Evolutionary conservation across 2,888 invertebrate genomes (phyloP).

Genomic region (Cerastis leucographa): DNA sequence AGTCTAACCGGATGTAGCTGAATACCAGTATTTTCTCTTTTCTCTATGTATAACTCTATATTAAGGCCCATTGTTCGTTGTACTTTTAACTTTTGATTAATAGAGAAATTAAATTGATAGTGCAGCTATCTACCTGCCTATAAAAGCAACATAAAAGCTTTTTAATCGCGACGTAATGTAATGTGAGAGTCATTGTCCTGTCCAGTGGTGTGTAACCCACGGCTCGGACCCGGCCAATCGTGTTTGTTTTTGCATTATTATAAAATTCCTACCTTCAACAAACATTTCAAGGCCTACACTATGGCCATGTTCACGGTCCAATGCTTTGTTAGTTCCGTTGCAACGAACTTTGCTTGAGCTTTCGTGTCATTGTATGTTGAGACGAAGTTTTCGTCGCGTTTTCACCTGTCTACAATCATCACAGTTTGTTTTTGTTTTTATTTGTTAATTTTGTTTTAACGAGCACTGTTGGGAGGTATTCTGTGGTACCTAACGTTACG

Average conservation of each 20-base stretch:
- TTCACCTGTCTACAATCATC: conserved; percentile 10
- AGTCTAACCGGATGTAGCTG: no score
- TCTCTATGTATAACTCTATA: neutral
- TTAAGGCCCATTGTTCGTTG: neutral
- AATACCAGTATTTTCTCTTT: no score
- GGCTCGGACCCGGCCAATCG: conserved; percentile 80
- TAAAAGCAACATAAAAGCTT: conserved; percentile 48
- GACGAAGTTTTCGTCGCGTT: neutral
- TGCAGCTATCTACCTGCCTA: conserved; percentile 6
- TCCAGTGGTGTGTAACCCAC: conserved; percentile 81
- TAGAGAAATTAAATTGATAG: conserved; percentile 9
- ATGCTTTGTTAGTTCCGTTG: conserved; percentile 54
- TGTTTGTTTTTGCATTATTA: conserved; percentile 88
- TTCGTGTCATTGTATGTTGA: conserved; percentile 29
- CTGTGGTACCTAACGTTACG: conserved; percentile 11
- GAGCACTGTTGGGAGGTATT: conserved; percentile 1
- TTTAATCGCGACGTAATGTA: conserved; percentile 61
- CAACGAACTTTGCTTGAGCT: conserved; percentile 13
- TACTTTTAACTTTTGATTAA: neutral
- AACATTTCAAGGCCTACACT: conserved; percentile 50
- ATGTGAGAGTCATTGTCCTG: conserved; percentile 84
- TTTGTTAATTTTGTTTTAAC: conserved; percentile 22
- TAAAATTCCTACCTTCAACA: conserved; percentile 82
- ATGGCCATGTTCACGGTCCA: conserved; percentile 65
- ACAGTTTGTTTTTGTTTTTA: conserved; percentile 30